Conservation (phyloP, 2,888 invertebrate species). For the Caenorhabditis sp. region DNA sequence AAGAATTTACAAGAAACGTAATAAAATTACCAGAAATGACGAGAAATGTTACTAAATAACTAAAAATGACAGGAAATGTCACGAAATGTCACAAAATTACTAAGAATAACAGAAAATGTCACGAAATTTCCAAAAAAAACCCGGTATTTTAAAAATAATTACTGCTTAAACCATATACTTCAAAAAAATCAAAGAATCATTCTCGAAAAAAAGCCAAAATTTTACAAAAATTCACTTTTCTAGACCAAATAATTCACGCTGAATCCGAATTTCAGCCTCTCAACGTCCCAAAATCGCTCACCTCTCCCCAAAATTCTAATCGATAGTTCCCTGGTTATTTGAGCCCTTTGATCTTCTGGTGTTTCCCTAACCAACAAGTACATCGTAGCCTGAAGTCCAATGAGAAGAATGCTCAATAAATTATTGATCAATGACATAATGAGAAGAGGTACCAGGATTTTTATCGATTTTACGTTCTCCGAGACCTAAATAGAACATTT, state of each 20-base stretch:
- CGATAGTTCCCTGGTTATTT: neutral
- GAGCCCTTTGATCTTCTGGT: slow-evolving; percentile 13
- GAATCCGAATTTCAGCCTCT: neutral
- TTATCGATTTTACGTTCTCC: slow-evolving; percentile 30
- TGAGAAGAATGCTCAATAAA: slow-evolving; percentile 13
- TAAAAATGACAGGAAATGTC: no score
- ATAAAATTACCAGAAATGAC: no score
- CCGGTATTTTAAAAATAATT: no score
- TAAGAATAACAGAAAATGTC: no score
- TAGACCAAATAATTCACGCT: neutral
- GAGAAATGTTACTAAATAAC: no score
- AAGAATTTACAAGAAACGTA: no score
- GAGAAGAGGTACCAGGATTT: slow-evolving; percentile 15
- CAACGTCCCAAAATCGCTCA: slow-evolving; percentile 19
- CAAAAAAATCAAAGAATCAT: no score
- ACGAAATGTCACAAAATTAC: no score
- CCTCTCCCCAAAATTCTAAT: slow-evolving; percentile 22
- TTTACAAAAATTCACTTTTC: neutral
- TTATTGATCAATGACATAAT: slow-evolving; percentile 16
- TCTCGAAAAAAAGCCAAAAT: neutral
- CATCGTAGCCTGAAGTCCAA: slow-evolving; percentile 6
- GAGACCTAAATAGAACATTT: no score
- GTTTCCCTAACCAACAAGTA: slow-evolving; percentile 22
- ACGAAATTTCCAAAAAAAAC: no score
- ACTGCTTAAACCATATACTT: no score